Evolutionary conservation across 2,797 vertebrate genomes (phyloP).

Genomic region (Melanogrammus aeglefinus): DNA sequence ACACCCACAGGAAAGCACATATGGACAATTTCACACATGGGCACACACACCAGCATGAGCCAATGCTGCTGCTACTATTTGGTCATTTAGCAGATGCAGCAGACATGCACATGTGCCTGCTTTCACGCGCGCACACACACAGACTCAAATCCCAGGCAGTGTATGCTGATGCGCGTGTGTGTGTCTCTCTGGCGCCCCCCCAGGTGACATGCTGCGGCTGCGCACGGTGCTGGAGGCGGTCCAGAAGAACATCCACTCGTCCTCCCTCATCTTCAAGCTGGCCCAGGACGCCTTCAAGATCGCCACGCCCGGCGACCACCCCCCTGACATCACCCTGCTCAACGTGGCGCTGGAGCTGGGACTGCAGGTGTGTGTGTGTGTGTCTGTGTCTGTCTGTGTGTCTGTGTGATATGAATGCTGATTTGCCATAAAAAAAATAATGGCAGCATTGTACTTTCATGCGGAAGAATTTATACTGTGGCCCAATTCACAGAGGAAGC

Average conservation of each 20-base stretch:
- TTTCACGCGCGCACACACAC: not conserved
- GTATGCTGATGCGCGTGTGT: not conserved
- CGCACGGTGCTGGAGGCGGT: constrained; percentile 94
- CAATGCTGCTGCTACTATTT: too few relatives aligned
- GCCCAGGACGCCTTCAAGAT: constrained; percentile 98
- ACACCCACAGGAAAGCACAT: too few relatives aligned
- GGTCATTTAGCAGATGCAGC: too few relatives aligned
- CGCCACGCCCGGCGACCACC: constrained; percentile 90
- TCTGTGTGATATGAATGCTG: not conserved
- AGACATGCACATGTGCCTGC: constrained; percentile 3
- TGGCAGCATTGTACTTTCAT: too few relatives aligned
- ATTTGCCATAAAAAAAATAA: too few relatives aligned
- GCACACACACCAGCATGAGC: too few relatives aligned
- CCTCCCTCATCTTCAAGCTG: constrained; percentile 96
- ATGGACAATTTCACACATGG: too few relatives aligned
- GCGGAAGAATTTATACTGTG: too few relatives aligned
- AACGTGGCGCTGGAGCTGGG: constrained; percentile 94
- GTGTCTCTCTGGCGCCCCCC: not conserved
- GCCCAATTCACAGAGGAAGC: too few relatives aligned
- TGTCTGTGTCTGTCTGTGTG: not conserved
- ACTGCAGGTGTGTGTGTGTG: constrained; percentile 79
- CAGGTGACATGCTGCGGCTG: constrained; percentile 92
- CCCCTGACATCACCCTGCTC: constrained; percentile 90
- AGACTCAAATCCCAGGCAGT: not conserved
- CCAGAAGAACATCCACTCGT: constrained; percentile 98